phyloP scores from a whole-genome alignment of 2,888 invertebrate species.

The Exocentrus adspersus region DNA sequence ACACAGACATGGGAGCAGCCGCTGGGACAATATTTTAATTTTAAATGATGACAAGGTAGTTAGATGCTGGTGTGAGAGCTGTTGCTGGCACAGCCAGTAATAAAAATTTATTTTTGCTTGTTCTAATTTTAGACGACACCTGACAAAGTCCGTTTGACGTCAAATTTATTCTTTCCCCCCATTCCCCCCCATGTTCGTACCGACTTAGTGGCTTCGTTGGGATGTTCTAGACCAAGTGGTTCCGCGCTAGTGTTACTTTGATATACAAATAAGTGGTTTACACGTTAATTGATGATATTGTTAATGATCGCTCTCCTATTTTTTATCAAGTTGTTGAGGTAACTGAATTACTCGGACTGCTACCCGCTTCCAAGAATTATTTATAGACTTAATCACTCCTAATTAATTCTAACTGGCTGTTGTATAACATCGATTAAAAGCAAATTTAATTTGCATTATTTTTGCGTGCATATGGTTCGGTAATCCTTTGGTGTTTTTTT shows the following conservation, averaged over 20 bases:
- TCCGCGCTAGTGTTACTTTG: not conserved
- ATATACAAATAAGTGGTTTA: not conserved
- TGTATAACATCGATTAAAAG: not conserved
- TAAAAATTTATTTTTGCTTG: constrained; percentile 31
- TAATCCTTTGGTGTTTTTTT: not conserved
- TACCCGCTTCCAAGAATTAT: not conserved
- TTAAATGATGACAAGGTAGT: constrained; percentile 24
- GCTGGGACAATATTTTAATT: constrained; percentile 15
- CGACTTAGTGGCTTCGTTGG: constrained; percentile 1
- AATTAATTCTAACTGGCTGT: not conserved
- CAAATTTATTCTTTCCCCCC: constrained; percentile 17
- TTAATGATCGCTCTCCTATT: not conserved
- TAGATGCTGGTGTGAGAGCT: not conserved
- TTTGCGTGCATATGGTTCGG: not conserved
- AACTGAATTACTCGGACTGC: constrained; percentile 2
- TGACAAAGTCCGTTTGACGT: constrained; percentile 22
- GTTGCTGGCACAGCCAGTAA: constrained; percentile 18
- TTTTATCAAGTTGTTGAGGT: constrained; percentile 14
- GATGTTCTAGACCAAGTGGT: not conserved
- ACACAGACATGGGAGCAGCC: constrained; percentile 4
- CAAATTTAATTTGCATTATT: not conserved
- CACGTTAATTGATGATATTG: constrained; percentile 6
- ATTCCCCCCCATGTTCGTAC: too few relatives aligned
- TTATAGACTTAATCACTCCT: constrained; percentile 1
- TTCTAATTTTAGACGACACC: constrained; percentile 23